Evolutionary conservation across 2,888 invertebrate genomes (phyloP).

Genomic region (Diplolepis rosae): DNA sequence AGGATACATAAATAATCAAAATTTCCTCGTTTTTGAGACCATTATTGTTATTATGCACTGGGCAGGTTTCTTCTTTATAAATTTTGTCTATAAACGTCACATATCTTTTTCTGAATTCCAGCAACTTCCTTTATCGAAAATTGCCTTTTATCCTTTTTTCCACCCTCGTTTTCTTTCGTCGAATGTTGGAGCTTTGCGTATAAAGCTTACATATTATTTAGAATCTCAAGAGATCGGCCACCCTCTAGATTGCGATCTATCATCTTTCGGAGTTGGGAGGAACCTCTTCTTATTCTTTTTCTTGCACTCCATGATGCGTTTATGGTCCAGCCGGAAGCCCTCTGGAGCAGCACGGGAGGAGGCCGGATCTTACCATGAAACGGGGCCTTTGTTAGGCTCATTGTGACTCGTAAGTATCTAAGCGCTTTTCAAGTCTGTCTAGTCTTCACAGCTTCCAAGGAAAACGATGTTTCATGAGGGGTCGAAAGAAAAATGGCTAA

Average conservation of each 20-base stretch:
- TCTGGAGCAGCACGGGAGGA: constrained; percentile 58
- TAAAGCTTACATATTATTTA: not conserved
- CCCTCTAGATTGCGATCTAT: constrained; percentile 49
- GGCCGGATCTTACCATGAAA: constrained; percentile 64
- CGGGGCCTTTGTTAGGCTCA: constrained; percentile 61
- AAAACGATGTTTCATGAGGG: constrained; percentile 32
- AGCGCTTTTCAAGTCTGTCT: constrained; percentile 46
- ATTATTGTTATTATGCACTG: too few species aligned
- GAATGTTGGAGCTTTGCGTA: not conserved
- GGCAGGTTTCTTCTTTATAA: not conserved
- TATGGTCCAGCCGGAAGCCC: constrained; percentile 63
- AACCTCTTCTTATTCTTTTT: constrained; percentile 19
- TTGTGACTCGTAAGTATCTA: constrained; percentile 66
- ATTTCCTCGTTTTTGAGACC: too few species aligned
- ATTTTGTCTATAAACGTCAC: not conserved
- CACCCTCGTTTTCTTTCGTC: not conserved
- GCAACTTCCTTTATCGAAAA: not conserved
- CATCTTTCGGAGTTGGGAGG: constrained; percentile 33
- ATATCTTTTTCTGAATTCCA: not conserved
- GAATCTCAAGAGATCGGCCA: constrained; percentile 20
- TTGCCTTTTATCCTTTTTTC: constrained; percentile 2
- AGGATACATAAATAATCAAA: too few species aligned
- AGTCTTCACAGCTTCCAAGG: constrained; percentile 50
- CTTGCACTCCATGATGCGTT: constrained; percentile 62
- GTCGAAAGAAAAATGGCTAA: constrained; percentile 40